Conservation (phyloP, 2,113 vertebrate genomes). For the Pygoscelis antarcticus region DNA sequence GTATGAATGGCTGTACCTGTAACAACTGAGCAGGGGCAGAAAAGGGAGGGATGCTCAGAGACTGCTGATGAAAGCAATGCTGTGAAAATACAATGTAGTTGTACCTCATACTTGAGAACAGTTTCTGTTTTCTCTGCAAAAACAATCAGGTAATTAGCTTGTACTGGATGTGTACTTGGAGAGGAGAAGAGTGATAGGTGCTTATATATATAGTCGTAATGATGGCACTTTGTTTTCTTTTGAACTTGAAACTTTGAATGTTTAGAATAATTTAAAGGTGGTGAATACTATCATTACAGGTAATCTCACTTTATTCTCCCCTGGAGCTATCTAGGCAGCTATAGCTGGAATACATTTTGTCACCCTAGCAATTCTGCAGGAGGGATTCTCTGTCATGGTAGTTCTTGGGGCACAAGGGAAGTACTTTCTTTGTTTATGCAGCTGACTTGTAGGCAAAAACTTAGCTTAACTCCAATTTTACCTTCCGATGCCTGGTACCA, state of each 20-base stretch:
- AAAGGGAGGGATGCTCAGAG: background rate
- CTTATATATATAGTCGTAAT: background rate
- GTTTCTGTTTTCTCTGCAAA: background rate
- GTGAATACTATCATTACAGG: background rate
- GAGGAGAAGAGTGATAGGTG: background rate
- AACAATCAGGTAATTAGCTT: background rate
- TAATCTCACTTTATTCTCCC: background rate
- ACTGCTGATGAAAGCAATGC: background rate
- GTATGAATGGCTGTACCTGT: background rate
- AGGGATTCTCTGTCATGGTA: background rate
- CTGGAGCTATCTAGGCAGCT: background rate
- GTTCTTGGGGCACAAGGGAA: background rate
- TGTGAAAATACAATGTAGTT: background rate
- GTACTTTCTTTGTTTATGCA: background rate
- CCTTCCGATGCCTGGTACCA: background rate
- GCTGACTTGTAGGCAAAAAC: background rate
- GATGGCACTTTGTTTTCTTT: background rate
- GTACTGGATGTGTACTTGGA: background rate
- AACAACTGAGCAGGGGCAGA: background rate
- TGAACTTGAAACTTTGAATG: background rate
- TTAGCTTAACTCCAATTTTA: background rate
- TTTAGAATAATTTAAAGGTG: background rate
- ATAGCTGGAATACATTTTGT: background rate
- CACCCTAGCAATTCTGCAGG: background rate
- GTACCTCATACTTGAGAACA: background rate